Conservation (phyloP, 2,113 vertebrate species). For the Phalacrocorax brasilianus region DNA sequence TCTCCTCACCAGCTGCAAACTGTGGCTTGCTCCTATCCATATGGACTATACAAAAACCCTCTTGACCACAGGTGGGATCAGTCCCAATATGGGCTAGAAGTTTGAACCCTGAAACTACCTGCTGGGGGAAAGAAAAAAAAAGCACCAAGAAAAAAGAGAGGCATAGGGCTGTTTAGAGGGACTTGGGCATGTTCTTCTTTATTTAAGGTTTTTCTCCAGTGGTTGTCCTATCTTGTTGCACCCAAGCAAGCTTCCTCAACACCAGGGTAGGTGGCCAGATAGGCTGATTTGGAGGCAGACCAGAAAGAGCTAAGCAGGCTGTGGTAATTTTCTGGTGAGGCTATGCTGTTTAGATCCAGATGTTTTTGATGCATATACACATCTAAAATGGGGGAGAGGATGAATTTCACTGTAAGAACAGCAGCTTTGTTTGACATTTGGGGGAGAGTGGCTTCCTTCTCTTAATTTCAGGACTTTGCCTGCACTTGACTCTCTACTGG, state of each 20-base stretch:
- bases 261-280: neutral
- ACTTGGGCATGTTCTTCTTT: neutral
- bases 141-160: neutral
- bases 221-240: neutral
- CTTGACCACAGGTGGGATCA: neutral
- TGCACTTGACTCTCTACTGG: neutral
- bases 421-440: neutral
- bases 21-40: fast-evolving
- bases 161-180: neutral
- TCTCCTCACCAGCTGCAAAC: neutral
- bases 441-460: neutral
- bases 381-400: neutral
- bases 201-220: neutral
- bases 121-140: neutral
- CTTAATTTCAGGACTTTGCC: neutral
- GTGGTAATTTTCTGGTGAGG: neutral
- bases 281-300: neutral
- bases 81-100: neutral
- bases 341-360: neutral
- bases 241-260: neutral
- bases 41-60: neutral
- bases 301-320: neutral
- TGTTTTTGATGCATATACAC: neutral
- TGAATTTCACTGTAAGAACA: neutral
- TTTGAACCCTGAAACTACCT: neutral